Base-by-base conservation (phyloP, 2,113 vertebrate genomes). In the Pseudopodoces humilis region DNA sequence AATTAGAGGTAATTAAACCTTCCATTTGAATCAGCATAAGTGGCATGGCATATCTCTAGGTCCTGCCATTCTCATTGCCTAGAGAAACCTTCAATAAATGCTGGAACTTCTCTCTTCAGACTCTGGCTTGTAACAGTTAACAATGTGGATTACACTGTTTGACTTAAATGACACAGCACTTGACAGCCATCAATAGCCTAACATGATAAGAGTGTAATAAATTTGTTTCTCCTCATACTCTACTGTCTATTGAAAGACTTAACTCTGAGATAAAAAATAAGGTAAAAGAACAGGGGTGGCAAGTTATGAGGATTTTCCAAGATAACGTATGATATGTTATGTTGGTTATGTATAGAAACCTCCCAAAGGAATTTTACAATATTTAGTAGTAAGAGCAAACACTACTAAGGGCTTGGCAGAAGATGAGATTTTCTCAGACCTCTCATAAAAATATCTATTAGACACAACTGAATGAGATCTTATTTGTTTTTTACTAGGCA, bases 1-100 rank as follows among this genome's bases (percentile, higher is more conserved):
- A 86, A 75, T 97, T 71, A 84, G 52, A 52, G 60, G 77, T 68
- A 91, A 94, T 91, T 93, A 92, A 93, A 82, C 44, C 55, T 84
- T 82, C 74, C 28, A 68, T 39, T 53, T 81, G 72, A 84, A 92
- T 94, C 60, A 84, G 49, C 3, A 1, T 60, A 82, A 78, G 44
- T 67, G 37, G 28, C 31, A 65, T 50, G 27, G 58, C 37, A 35
- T 67, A 56, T 67, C 27, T 84, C 77, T 92, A 75, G 53, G 49
- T 75, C 44, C 49, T 87, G 58, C 6, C 7, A 43, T 44, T 92
- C 83, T 92, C 25, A 46, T 12, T 9, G 12, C n/a, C 53, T 78
- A 39, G 67, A 72, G n/a, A 92, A 89, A 56, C 8, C 31, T 88
- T 59, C 15, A 52, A 20, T 49, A 81, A 21, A 8, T 60, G 16